Base-by-base conservation (phyloP, 2,113 vertebrate species). In the Carlito syrichta region DNA sequence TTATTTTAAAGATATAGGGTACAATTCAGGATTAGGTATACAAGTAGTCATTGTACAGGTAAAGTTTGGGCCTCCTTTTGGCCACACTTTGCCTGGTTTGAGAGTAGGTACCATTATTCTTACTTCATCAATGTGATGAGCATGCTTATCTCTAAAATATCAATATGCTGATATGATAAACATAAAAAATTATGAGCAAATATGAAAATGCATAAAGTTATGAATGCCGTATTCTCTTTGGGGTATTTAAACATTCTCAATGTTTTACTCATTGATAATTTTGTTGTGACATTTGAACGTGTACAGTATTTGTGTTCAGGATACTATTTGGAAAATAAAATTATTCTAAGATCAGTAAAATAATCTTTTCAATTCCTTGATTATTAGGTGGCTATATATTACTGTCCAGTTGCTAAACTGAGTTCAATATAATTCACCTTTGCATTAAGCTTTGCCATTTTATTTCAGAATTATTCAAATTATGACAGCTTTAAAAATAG, bases 401-500 rank as follows among this genome's bases (percentile, higher is more conserved):
- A 91, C 35, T 40, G 4, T 45, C 60, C 25, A n/a, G 48, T 92
- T n/a, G 54, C 45, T 77, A 63, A 95, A 56, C 32, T 56, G 43
- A 95, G n/a, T 95, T 94, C 52, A 93, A 52, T 20, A 85, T 77
- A 77, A 68, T 89, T 97, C 56, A 83, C 17, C 38, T 68, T 87
- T 76, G 27, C 48, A 35, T 48, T 94, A 83, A 40, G 16, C 14
- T 66, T 63, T 96, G 71, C 38, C 7, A 45, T 83, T 95, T 94
- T 86, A 89, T 92, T 96, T 96, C 40, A 86, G 48, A 91, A 95
- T 93, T 63, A 89, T 54, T 96, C 43, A 91, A 79, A 92, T 81
- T 94, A 79, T 92, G 73, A 89, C 45, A 96, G 84, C n/a, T 87
- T 96, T 89, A 78, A 85, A 97, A 96, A 85, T 69, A 92, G 27